phyloP scores from a whole-genome alignment of 1,140 invertebrate genomes.

The Theocolax elegans region DNA sequence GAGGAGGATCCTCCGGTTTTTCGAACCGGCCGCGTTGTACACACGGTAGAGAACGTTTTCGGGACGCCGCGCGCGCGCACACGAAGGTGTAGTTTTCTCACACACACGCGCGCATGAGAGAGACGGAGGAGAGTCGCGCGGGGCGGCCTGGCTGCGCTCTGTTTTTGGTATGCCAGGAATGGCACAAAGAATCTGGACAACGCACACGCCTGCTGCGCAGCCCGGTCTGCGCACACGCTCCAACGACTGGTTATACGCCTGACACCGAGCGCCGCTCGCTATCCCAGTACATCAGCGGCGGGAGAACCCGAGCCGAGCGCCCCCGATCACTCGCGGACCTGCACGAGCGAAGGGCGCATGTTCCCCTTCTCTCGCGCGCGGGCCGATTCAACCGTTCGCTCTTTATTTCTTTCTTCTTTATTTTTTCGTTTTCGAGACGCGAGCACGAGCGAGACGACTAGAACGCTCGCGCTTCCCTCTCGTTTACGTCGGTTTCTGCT shows the following conservation, averaged over 20 bases:
- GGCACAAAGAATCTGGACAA: slow-evolving; percentile 94
- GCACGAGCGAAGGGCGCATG: too few relatives aligned
- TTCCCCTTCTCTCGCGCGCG: too few relatives aligned
- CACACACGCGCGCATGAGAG: background rate
- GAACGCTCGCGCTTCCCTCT: too few relatives aligned
- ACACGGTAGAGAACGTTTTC: background rate
- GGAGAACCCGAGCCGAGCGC: background rate
- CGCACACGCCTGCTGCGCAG: slow-evolving; percentile 86
- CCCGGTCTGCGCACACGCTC: slow-evolving; percentile 80
- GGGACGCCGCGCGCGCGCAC: slow-evolving; percentile 44
- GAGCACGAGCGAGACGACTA: too few relatives aligned
- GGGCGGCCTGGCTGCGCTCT: slow-evolving; percentile 66
- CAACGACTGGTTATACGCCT: too few relatives aligned
- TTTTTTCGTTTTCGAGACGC: too few relatives aligned
- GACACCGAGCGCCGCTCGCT: too few relatives aligned
- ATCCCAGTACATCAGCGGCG: too few relatives aligned
- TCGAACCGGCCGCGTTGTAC: background rate
- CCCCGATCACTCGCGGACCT: too few relatives aligned
- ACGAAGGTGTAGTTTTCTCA: slow-evolving; percentile 69
- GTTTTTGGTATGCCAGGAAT: slow-evolving; percentile 93
- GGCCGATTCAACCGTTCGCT: slow-evolving; percentile 30
- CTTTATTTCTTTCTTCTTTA: too few relatives aligned
- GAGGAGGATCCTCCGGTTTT: too few relatives aligned
- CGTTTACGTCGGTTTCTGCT: too few relatives aligned
- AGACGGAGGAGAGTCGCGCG: slow-evolving; percentile 45